Percentiles rank a stretch among this genome's conserved stretches.
Conservation (phyloP, 1,140 invertebrate genomes). For the Cotesia glomerata region DNA sequence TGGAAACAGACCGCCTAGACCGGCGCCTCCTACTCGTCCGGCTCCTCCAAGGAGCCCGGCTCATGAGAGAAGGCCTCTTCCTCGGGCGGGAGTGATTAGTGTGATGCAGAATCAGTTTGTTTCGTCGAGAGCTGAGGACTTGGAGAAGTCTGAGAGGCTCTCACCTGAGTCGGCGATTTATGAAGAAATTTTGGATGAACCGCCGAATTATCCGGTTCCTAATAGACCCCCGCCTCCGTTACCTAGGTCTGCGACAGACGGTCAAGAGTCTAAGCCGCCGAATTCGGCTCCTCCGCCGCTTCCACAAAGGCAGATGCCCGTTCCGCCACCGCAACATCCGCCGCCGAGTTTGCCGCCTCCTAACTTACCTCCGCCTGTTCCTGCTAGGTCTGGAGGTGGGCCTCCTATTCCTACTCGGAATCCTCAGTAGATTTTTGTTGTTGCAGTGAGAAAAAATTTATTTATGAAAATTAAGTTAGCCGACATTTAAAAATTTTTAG, state of each 20-base stretch:
- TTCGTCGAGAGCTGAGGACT: conserved; percentile 26
- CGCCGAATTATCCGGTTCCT: conserved; percentile 52
- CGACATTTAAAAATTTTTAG: too few relatives aligned
- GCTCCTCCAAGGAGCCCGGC: conserved; percentile 55
- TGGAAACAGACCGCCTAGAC: conserved; percentile 48
- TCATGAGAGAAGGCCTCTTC: conserved; percentile 44
- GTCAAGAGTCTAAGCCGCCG: conserved; percentile 53
- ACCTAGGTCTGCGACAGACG: conserved; percentile 42
- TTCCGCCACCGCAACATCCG: conserved; percentile 66
- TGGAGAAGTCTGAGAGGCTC: conserved; percentile 41
- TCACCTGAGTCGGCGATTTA: conserved; percentile 63
- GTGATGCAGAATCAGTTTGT: conserved; percentile 47
- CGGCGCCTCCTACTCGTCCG: conserved; percentile 66
- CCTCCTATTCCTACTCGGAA: conserved; percentile 75
- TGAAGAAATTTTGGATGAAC: conserved; percentile 65
- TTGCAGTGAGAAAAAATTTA: not conserved
- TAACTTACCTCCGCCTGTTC: conserved; percentile 67
- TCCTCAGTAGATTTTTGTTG: conserved; percentile 46
- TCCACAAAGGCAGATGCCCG: conserved; percentile 67
- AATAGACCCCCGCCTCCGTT: conserved; percentile 56
- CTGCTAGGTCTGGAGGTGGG: conserved; percentile 69
- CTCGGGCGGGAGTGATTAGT: conserved; percentile 56
- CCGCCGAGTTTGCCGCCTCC: conserved; percentile 62
- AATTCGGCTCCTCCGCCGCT: conserved; percentile 69
- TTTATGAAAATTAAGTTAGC: too few relatives aligned